Evolutionary conservation across 2,113 vertebrate species (phyloP).

Genomic region (Okapia johnstoni): DNA sequence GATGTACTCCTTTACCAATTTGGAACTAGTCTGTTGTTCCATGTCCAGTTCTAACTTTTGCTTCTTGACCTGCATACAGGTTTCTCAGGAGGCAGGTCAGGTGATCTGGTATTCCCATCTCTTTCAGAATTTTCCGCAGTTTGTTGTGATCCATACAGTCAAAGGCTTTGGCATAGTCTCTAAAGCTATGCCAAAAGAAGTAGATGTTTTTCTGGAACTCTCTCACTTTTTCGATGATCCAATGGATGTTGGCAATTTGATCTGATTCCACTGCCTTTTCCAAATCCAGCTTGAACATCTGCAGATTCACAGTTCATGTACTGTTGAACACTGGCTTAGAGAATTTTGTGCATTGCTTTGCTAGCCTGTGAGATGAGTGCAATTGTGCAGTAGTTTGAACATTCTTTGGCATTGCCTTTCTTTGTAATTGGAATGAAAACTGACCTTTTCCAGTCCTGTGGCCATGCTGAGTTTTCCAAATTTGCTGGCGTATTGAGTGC

Average conservation of each 20-base stretch:
- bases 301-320: background rate
- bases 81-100: background rate
- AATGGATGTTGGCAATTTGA: background rate
- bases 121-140: background rate
- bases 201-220: background rate
- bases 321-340: background rate
- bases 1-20: background rate
- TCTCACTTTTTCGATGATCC: background rate
- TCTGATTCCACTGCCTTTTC: background rate
- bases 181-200: background rate
- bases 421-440: background rate
- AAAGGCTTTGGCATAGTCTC: background rate
- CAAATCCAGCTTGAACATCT: background rate
- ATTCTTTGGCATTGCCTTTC: background rate
- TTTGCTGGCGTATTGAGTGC: background rate
- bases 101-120: background rate
- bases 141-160: background rate
- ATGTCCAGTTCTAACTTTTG: background rate
- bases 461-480: background rate
- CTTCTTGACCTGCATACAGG: background rate
- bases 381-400: background rate
- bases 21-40: background rate
- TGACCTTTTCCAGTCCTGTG: background rate
- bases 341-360: background rate
- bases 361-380: background rate